Evolutionary conservation across 2,797 vertebrate species (phyloP).

Genomic region (Artibeus lituratus): DNA sequence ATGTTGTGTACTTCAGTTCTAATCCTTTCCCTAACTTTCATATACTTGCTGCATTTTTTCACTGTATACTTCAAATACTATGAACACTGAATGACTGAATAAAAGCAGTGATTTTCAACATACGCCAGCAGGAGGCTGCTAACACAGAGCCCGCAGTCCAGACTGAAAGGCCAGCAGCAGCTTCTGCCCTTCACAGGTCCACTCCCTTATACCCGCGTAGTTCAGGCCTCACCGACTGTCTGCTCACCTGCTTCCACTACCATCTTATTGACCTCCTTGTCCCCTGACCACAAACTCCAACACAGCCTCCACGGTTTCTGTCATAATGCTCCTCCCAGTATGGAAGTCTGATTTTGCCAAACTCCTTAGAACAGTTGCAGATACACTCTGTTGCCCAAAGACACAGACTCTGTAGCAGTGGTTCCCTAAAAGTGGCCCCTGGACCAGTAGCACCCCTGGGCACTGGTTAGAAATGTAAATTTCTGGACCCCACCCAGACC

Average conservation of each 20-base stretch:
- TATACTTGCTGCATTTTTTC: not conserved
- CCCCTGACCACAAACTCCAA: not conserved
- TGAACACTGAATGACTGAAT: not conserved
- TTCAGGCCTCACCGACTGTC: not conserved
- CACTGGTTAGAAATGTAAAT: not conserved
- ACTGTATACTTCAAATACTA: not conserved
- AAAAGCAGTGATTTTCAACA: not conserved
- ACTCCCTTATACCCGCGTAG: not conserved
- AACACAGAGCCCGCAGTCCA: not conserved
- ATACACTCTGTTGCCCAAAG: not conserved
- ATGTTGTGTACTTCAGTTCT: not conserved
- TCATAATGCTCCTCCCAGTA: not conserved
- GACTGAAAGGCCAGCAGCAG: not conserved
- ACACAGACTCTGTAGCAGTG: not conserved
- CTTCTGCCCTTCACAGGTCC: not conserved
- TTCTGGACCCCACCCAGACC: not conserved
- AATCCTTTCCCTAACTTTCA: not conserved
- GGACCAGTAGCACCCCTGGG: not conserved
- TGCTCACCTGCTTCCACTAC: not conserved
- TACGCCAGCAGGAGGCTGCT: not conserved
- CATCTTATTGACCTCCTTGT: not conserved
- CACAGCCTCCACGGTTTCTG: not conserved
- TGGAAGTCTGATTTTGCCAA: not conserved
- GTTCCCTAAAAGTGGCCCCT: not conserved
- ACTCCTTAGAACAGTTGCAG: not conserved